Evolutionary conservation across 1,140 invertebrate species (phyloP), one percentile per base, ranked within the genome.

Genomic region (Cydia pomonella): DNA sequence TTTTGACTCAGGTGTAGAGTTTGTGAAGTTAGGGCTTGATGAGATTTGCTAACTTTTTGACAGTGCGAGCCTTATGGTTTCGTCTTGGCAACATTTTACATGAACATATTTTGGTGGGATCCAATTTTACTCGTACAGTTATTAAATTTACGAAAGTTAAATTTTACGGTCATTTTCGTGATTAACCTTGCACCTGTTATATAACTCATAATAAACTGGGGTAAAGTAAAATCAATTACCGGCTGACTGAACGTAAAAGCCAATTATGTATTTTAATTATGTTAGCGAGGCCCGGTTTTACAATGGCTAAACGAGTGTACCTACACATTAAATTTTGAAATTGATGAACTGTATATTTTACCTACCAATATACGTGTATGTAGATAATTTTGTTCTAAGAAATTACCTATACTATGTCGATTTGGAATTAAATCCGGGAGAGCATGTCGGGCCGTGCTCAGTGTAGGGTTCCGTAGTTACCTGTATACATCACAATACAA

Each of bases 211-310:
- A 59, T 59, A 59, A 59, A 59, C 53, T 59, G 9, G 53, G n/a
- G 47, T 50, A n/a, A 50, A 9, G 53, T 59, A 59, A 59, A 59
- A 21, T 59, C 53, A 59, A 59, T 59, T 59, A 59, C n/a, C 53
- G 18, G 53, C 53, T 59, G 23, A 59, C 53, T 2, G n/a, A 21
- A 18, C 18, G 53, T 59, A 21, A 59, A 59, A 59, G 53, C 18
- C 53, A 59, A 59, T 59, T 59, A 59, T 23, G 53, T n/a, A 23
- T 59, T 21, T 21, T 59, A 59, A 59, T 59, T 59, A 23, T 59
- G 9, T 59, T 59, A 59, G 53, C 53, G 53, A 21, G 7, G 18
- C 6, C 18, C 5, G 53, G 53, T 59, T 59, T n/a, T 59, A 50
- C 18, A 59, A 59, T 21, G 53, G 53, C 10, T 21, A 21, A 59